Percentiles rank a stretch among this genome's conserved stretches.
Conservation (phyloP, 1,140 invertebrate species). For the Gryon sp. region DNA sequence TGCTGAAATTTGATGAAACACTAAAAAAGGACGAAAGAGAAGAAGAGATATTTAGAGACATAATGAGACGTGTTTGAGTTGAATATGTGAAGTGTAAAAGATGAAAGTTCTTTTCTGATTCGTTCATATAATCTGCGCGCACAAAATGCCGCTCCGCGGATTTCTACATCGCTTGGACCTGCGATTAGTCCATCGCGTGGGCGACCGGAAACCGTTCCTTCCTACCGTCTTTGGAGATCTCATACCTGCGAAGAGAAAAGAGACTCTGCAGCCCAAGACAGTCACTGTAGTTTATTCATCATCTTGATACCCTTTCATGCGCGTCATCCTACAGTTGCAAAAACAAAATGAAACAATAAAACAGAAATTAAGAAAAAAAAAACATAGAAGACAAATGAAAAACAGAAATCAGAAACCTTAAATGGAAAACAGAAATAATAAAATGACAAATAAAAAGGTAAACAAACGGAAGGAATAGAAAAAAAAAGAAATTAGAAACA, state of each 20-base stretch:
- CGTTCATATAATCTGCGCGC: conserved; percentile 21
- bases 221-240: conserved; percentile 75
- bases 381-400: no score
- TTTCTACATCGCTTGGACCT: conserved; percentile 66
- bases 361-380: no score
- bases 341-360: no score
- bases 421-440: no score
- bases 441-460: conserved; percentile 7
- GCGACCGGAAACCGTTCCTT: conserved; percentile 78
- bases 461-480: no score
- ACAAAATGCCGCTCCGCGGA: conserved; percentile 68
- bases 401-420: no score
- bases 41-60: no score
- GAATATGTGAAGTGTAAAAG: background rate
- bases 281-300: conserved; percentile 56
- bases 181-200: conserved; percentile 74
- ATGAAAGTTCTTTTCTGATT: no score
- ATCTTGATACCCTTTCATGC: conserved; percentile 47
- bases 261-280: conserved; percentile 29
- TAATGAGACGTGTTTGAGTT: no score
- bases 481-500: no score
- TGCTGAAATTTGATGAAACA: no score
- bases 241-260: conserved; percentile 56
- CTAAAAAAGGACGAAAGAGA: no score
- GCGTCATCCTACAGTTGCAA: conserved; percentile 37